phyloP scores from a whole-genome alignment of 2,797 vertebrate genomes.

The Carapus acus region DNA sequence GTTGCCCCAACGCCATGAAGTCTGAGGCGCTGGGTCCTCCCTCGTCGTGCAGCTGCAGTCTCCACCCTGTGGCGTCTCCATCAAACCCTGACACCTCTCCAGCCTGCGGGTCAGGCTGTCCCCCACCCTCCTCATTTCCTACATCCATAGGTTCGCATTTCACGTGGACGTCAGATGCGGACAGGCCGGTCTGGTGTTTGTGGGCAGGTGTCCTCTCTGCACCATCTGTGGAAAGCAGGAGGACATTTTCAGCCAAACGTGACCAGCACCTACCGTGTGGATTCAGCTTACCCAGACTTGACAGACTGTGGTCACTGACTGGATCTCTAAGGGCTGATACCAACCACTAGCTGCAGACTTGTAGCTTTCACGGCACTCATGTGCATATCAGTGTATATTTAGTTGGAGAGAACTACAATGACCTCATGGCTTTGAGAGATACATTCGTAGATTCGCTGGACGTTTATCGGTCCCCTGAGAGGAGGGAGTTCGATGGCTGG shows the following conservation, averaged over 20 bases:
- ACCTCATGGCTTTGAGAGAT: too few species aligned
- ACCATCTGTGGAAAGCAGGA: conserved; percentile 33
- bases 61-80: conserved; percentile 27
- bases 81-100: conserved; percentile 16
- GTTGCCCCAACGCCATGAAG: conserved; percentile 27
- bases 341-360: too few species aligned
- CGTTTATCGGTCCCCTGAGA: too few species aligned
- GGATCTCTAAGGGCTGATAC: too few species aligned
- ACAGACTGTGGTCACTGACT: too few species aligned
- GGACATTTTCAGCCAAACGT: not conserved
- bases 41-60: not conserved
- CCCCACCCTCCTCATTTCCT: conserved; percentile 2
- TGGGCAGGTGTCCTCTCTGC: conserved; percentile 3
- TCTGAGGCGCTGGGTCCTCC: conserved; percentile 3
- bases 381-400: too few species aligned
- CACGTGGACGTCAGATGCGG: conserved; percentile 36
- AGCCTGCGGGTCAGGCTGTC: conserved; percentile 2
- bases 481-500: too few species aligned
- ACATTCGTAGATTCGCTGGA: too few species aligned
- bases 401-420: too few species aligned
- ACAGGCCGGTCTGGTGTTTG: conserved; percentile 1
- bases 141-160: conserved; percentile 51
- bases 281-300: too few species aligned
- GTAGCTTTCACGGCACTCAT: too few species aligned
- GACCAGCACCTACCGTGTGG: not conserved